Percentiles rank a stretch among this genome's conserved stretches.
These are phyloP conservation scores for Folsomia candida DNA, from an alignment of 2,888 invertebrate species.

Conservation along the genomic window DNA sequence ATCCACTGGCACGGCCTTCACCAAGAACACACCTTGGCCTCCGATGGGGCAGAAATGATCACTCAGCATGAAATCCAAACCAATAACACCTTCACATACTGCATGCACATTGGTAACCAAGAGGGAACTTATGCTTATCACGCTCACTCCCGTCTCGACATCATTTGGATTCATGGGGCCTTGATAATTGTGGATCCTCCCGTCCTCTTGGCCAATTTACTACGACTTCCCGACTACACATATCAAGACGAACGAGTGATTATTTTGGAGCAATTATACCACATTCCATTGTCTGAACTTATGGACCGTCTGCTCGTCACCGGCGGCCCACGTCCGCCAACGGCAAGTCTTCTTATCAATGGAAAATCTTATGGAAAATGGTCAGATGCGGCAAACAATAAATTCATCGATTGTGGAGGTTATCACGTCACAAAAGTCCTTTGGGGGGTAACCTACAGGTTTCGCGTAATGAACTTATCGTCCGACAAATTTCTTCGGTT, in stretches of 20 bases:
- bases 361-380: not conserved
- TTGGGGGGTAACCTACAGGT: slow-evolving; percentile 29
- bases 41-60: slow-evolving; percentile 27
- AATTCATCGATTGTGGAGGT: slow-evolving; percentile 10
- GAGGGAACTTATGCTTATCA: slow-evolving; percentile 35
- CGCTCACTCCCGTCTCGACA: slow-evolving; percentile 32
- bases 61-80: slow-evolving; percentile 36
- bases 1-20: slow-evolving; percentile 41
- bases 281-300: not conserved
- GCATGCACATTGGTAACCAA: slow-evolving; percentile 30
- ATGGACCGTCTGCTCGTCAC: not conserved
- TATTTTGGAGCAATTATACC: not conserved
- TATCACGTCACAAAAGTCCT: slow-evolving; percentile 28
- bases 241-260: not conserved
- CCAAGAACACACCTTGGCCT: slow-evolving; percentile 26
- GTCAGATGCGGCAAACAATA: not conserved
- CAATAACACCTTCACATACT: slow-evolving; percentile 29
- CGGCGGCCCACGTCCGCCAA: not conserved
- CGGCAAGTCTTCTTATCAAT: not conserved
- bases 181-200: slow-evolving; percentile 28
- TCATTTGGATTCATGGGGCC: slow-evolving; percentile 33
- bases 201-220: not conserved
- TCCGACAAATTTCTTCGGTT: slow-evolving; percentile 31
- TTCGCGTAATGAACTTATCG: slow-evolving; percentile 32
- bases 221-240: not conserved